Evolutionary conservation across 2,113 vertebrate genomes (phyloP).

Genomic region (Entosphenus tridentatus): DNA sequence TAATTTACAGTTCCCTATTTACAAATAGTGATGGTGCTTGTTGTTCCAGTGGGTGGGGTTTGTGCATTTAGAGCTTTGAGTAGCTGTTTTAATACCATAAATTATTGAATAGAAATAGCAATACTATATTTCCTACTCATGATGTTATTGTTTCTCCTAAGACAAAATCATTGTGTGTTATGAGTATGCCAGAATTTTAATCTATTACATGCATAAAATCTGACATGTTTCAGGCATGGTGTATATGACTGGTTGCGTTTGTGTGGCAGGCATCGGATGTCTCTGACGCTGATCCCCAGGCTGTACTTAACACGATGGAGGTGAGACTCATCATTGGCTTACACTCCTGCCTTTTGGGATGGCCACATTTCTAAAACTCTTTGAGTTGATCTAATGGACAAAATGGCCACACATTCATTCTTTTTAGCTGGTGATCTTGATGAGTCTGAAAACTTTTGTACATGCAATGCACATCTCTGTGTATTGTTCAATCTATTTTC

Average conservation of each 20-base stretch:
- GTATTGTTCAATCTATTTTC: too few species aligned
- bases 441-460: too few species aligned
- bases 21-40: not conserved
- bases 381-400: too few species aligned
- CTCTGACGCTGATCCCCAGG: slow-evolving; percentile 24
- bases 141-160: not conserved
- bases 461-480: too few species aligned
- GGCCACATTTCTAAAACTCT: too few species aligned
- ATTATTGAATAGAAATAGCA: too few species aligned
- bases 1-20: not conserved
- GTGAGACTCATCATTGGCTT: slow-evolving; percentile 13
- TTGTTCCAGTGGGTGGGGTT: not conserved
- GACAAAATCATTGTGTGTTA: not conserved
- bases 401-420: too few species aligned
- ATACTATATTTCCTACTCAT: too few species aligned
- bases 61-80: not conserved
- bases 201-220: too few species aligned
- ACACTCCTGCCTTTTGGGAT: too few species aligned
- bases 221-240: not conserved
- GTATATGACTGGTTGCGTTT: slow-evolving; percentile 14
- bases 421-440: too few species aligned
- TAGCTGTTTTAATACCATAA: slow-evolving; percentile 11
- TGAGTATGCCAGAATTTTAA: not conserved
- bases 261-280: slow-evolving; percentile 17
- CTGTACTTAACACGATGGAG: slow-evolving; percentile 32